Conservation (phyloP, 2,888 invertebrate species). For the Drosophila nigritarsus region DNA sequence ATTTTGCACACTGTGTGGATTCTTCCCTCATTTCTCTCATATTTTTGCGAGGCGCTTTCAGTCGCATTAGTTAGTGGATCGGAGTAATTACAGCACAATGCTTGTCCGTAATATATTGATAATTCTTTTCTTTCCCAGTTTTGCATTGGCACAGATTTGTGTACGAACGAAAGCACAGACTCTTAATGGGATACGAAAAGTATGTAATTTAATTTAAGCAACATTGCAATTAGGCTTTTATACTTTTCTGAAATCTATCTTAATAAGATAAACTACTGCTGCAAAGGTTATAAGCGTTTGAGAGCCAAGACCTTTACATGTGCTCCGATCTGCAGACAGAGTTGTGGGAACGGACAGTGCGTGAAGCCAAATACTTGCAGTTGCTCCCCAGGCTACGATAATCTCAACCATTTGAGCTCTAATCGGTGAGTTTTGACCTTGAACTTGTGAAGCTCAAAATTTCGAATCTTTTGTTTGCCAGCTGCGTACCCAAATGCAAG, state of each 20-base stretch:
- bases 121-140: conserved; percentile 32
- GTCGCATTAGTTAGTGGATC: conserved; percentile 31
- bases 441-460: not conserved
- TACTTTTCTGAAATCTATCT: not conserved
- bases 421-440: conserved; percentile 41
- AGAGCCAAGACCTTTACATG: conserved; percentile 30
- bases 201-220: not conserved
- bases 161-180: accelerated
- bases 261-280: conserved; percentile 39
- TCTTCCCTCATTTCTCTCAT: conserved; percentile 9
- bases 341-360: conserved; percentile 75
- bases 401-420: conserved; percentile 42
- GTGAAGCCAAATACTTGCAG: conserved; percentile 81
- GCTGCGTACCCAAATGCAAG: conserved; percentile 80
- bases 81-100: conserved; percentile 33
- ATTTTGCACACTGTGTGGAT: conserved; percentile 1
- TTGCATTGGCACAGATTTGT: conserved; percentile 28
- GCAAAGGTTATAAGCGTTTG: conserved; percentile 48
- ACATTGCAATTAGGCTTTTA: not conserved
- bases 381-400: conserved; percentile 84
- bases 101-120: conserved; percentile 31
- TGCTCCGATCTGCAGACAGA: conserved; percentile 54
- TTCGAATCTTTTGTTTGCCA: conserved; percentile 9
- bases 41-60: conserved; percentile 24
- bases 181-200: accelerated